phyloP scores from a whole-genome alignment of 2,888 invertebrate genomes.

The Strigamia crassipes region DNA sequence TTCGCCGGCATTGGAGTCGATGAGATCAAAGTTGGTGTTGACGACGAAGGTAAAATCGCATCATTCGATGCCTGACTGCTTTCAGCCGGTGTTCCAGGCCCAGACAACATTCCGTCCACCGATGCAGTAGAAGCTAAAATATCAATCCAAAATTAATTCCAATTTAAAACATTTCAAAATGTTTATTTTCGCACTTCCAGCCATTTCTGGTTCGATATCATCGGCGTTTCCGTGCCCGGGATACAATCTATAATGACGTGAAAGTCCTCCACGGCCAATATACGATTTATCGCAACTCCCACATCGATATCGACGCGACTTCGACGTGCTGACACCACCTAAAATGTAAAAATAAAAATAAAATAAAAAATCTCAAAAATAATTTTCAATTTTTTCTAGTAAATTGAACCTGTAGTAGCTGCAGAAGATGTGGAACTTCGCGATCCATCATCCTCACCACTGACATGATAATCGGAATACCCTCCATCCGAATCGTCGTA shows the following conservation, averaged over 20 bases:
- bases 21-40: background rate
- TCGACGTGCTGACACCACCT: constrained; percentile 4
- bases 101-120: constrained; percentile 53
- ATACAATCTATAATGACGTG: constrained; percentile 67
- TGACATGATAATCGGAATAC: constrained; percentile 64
- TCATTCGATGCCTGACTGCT: constrained; percentile 43
- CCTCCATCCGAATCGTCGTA: constrained; percentile 67
- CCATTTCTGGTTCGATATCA: constrained; percentile 53
- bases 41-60: background rate
- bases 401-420: background rate
- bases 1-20: background rate
- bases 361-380: too few relatives aligned
- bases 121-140: constrained; percentile 52
- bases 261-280: constrained; percentile 66
- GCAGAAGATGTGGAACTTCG: constrained; percentile 32
- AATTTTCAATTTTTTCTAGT: background rate
- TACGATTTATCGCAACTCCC: constrained; percentile 70
- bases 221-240: constrained; percentile 65
- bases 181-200: constrained; percentile 44
- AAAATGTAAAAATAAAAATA: background rate
- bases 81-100: constrained; percentile 27
- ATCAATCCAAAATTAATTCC: too few relatives aligned
- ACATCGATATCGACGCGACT: constrained; percentile 57
- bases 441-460: constrained; percentile 53
- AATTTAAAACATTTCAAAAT: too few relatives aligned